Base-by-base conservation (phyloP, 2,797 vertebrate genomes). In the Hypotaenidia philippensis region DNA sequence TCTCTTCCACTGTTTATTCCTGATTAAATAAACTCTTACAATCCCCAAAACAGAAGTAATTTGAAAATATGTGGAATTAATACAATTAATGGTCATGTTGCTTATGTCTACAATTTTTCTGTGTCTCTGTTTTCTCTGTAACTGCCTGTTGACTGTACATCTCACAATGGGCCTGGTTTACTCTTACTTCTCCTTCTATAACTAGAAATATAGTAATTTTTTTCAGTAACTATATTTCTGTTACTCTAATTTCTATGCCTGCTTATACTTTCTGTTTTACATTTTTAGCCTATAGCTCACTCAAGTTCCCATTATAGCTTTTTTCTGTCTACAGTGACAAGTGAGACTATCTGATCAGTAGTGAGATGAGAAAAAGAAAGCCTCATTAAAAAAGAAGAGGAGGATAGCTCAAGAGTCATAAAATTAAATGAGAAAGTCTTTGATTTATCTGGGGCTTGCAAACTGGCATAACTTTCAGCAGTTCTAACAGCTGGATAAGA, bases 391-490 rank as follows among this genome's bases (percentile, higher is more conserved):
- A 90, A 66, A 57, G 22, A 25, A 45, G 11, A 79, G 15, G 38
- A 75, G 17, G 68, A 32, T 40, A 92, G 14, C 18, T 21, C 23
- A 69, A 50, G 38, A 65, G 19, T 31, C 31, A 81, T 88, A 88
- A 91, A 79, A 94, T 47, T 22, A 90, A 95, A 72, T 65, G 31
- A 78, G 72, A 55, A 90, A 84, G 38, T 66, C 26, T 77, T 45
- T 90, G 72, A 88, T 93, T 81, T 90, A 68, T 79, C n/a, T 53
- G 19, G 4, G 18, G 65, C 50, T 92, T 81, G 55, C 38, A 61
- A 93, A 76, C 19, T 57, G 11, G 5, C 20, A 74, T 74, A 89
- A 74, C 7, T 79, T 87, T 68, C 59, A 89, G 18, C 20, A 87
- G 5, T 29, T 17, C 16, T 53, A 36, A 66, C 17, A 76, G 12